Percentiles rank a stretch among this genome's conserved stretches.
Conservation (phyloP, 2,113 vertebrate genomes). For the Mormyrus iriodes region DNA sequence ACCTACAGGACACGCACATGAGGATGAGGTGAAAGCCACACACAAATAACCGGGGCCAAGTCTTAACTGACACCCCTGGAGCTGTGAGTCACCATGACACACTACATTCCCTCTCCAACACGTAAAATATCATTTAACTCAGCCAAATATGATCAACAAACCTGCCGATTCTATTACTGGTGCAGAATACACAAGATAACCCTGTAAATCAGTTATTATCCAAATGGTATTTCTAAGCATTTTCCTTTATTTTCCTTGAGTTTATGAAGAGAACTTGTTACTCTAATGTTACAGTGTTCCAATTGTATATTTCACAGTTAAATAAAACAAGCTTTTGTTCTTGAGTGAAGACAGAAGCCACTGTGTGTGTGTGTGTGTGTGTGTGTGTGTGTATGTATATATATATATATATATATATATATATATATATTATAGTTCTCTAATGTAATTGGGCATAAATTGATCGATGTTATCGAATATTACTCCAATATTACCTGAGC, state of each 20-base stretch:
- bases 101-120: neutral
- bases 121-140: neutral
- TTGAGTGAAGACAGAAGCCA: neutral
- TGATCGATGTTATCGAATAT: neutral
- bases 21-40: neutral
- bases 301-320: neutral
- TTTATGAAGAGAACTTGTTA: neutral
- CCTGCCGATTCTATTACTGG: neutral
- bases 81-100: neutral
- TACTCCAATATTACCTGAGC: neutral
- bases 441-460: neutral
- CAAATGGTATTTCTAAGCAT: neutral
- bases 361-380: too few species aligned
- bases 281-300: neutral
- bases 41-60: neutral
- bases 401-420: too few species aligned
- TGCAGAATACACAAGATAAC: neutral
- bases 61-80: neutral
- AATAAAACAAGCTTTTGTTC: neutral
- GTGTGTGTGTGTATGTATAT: too few species aligned
- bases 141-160: neutral
- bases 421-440: neutral
- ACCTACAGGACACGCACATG: neutral
- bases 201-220: neutral
- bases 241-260: neutral